These are phyloP conservation scores for Nemurella pictetii DNA, from an alignment of 2,888 invertebrate genomes.

Conservation along the genomic window DNA sequence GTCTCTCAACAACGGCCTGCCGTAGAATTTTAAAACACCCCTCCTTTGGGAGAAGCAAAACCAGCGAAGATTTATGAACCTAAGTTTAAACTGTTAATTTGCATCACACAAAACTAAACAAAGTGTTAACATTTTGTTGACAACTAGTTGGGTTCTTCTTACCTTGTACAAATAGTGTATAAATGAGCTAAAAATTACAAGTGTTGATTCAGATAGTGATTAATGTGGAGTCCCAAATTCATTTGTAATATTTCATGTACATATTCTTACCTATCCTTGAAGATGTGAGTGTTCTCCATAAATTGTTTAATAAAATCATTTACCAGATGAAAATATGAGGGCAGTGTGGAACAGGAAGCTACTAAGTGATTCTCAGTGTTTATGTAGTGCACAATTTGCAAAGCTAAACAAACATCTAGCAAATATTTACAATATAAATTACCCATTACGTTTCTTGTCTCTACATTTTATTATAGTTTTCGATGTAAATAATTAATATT, in stretches of 20 bases:
- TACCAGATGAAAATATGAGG: not conserved
- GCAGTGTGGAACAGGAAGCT: not conserved
- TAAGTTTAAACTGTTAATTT: too few species aligned
- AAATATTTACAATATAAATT: not conserved
- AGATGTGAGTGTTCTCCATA: not conserved
- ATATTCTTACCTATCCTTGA: not conserved
- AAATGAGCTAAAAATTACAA: not conserved
- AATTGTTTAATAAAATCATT: not conserved
- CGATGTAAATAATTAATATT: slow-evolving; percentile 39
- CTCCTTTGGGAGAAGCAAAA: too few species aligned
- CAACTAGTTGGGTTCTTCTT: not conserved
- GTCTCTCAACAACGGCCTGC: too few species aligned
- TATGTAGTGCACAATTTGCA: not conserved
- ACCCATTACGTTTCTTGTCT: slow-evolving; percentile 18
- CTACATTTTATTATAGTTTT: slow-evolving; percentile 35
- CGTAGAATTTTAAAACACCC: too few species aligned
- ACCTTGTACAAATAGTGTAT: not conserved
- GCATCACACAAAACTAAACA: not conserved
- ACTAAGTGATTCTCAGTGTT: not conserved
- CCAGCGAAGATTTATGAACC: too few species aligned
- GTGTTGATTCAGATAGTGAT: not conserved
- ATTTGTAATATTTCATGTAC: not conserved
- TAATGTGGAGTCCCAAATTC: not conserved
- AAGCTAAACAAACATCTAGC: not conserved
- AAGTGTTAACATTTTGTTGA: not conserved